Evolutionary conservation across 2,888 invertebrate genomes (phyloP), one percentile per base, ranked within the genome.

Genomic region (Hetaerina titia): DNA sequence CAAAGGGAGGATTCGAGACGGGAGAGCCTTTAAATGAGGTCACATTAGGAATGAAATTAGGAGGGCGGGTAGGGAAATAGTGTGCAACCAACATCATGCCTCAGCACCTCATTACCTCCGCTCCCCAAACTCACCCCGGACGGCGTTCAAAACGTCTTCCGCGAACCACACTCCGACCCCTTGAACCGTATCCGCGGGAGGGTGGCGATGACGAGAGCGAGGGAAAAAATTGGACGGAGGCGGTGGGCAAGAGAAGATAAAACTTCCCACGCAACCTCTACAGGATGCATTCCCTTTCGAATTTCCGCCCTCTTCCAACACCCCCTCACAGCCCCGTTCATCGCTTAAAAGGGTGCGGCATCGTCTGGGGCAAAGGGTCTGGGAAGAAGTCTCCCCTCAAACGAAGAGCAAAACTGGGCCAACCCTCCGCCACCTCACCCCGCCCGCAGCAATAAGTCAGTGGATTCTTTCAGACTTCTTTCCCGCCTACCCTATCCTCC

Each of bases 21-120:
- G 63, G 31, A 25, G 90, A 64, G 63, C 64, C 90, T 45, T 31
- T 45, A 69, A 92, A 90, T 45, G 90, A 92, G 92, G 92, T 92
- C 74, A 92, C 69, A 74, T 69, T 92, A 92, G 64, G 31, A 81
- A 81, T 31, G 69, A 31, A 7, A 81, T 31, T 15, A 31, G 81
- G 81, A 9, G 6, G 69, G n/a, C 2, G 81, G 81, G 31, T 13
- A 31, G 25, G 56, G 92, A 92, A 92, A 57, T 11, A 69, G 69
- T 92, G 45, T 92, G 63, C 90, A n/a, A 60, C 19, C 31, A 63
- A 63, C 45, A 90, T 90, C 90, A 60, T 90, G 90, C 90, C 60
- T 63, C 56, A 63, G 69, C 69, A 92, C 92, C 92, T 92, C 64
- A 92, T 92, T 64, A 64, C n/a, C 7, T 89, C 57, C 89, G 19